Conservation (phyloP, 2,797 vertebrate species). For the Pantherophis alleghaniensis region DNA sequence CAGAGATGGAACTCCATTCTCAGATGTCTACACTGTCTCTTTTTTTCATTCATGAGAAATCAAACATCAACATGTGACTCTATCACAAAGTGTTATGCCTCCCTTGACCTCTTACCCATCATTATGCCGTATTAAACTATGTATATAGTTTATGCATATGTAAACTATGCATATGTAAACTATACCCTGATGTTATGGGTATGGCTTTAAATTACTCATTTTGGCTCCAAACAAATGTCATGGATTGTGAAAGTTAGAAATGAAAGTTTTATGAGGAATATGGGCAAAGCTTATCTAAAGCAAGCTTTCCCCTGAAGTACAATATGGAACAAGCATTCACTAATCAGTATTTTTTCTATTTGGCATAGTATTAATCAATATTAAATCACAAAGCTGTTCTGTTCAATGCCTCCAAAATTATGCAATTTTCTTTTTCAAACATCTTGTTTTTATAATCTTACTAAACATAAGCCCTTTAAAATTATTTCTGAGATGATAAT, state of each 20-base stretch:
- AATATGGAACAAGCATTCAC: not conserved
- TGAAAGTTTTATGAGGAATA: not conserved
- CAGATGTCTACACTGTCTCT: not conserved
- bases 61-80: not conserved
- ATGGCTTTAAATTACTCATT: not conserved
- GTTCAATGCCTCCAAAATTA: not conserved
- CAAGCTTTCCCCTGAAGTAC: not conserved
- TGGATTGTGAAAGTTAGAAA: not conserved
- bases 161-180: not conserved
- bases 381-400: not conserved
- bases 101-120: not conserved
- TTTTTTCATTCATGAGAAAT: not conserved
- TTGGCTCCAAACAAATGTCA: not conserved
- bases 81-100: not conserved
- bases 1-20: not conserved
- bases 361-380: not conserved
- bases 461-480: not conserved
- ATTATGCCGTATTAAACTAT: not conserved
- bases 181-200: not conserved
- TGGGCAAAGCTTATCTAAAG: not conserved
- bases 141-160: not conserved
- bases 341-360: not conserved
- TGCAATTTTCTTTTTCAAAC: not conserved
- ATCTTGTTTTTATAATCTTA: not conserved
- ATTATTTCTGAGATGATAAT: not conserved